Evolutionary conservation across 2,113 vertebrate genomes (phyloP).

Genomic region (Lophochroa leadbeateri): DNA sequence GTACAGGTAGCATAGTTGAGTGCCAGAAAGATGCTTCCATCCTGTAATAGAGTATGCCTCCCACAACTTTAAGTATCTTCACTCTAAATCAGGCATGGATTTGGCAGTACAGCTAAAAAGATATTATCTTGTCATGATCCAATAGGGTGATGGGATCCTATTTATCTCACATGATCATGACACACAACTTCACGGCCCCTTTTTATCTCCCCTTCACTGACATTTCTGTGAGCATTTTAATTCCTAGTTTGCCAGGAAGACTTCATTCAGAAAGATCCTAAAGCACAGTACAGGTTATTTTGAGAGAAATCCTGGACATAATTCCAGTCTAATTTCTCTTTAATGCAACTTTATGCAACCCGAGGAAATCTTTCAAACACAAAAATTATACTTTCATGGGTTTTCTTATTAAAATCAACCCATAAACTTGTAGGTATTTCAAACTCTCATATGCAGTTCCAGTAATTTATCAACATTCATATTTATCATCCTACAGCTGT

Average conservation of each 20-base stretch:
- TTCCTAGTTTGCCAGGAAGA: neutral
- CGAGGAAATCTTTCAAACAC: neutral
- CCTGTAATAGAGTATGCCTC: neutral
- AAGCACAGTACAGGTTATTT: neutral
- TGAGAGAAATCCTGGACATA: neutral
- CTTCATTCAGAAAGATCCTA: neutral
- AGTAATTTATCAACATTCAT: neutral
- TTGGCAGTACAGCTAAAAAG: neutral
- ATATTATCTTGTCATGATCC: neutral
- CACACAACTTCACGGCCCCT: accelerated
- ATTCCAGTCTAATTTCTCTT: neutral
- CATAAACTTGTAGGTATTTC: neutral
- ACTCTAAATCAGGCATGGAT: neutral
- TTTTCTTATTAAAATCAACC: neutral
- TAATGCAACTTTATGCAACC: neutral
- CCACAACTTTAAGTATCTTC: neutral
- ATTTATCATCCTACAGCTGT: neutral
- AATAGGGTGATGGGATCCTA: neutral
- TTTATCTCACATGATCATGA: neutral
- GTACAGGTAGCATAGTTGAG: neutral
- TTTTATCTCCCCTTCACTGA: neutral
- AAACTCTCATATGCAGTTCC: neutral
- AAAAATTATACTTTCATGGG: neutral
- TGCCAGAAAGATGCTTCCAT: neutral
- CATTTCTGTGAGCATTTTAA: neutral